These are phyloP conservation scores for Chrysocyon brachyurus DNA, from an alignment of 2,797 vertebrate species.

Conservation along the genomic window DNA sequence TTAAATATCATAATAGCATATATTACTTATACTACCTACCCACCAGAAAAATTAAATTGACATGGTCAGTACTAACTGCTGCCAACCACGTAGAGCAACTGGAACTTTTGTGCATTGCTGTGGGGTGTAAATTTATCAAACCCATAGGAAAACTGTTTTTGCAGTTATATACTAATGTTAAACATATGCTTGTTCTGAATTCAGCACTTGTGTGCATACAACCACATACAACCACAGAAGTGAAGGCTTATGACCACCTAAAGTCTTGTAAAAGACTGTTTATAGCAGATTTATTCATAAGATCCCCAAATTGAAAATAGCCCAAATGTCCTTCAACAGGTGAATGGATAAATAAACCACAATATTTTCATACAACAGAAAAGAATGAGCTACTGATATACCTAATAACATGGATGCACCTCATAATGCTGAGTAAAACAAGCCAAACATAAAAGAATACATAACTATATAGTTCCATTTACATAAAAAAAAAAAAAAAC, in stretches of 20 bases:
- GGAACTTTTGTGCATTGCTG: background rate
- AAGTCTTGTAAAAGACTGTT: background rate
- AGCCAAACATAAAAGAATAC: background rate
- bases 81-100: background rate
- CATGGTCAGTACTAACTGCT: background rate
- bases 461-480: background rate
- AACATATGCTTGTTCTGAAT: background rate
- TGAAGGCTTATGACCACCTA: background rate
- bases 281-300: background rate
- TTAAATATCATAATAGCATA: background rate
- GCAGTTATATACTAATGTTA: background rate
- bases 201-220: background rate
- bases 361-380: background rate
- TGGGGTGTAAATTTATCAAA: background rate
- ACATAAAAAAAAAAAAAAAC: slow-evolving; percentile 25
- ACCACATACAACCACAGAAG: background rate
- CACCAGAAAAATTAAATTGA: background rate
- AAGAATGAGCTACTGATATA: background rate
- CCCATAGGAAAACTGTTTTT: background rate
- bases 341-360: background rate
- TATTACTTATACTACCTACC: background rate
- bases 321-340: background rate
- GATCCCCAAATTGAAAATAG: background rate
- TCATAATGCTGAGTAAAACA: background rate
- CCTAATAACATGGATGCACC: background rate